Evolutionary conservation across 2,113 vertebrate genomes (phyloP), one percentile per base, ranked within the genome.

Genomic region (Heptranchias perlo): DNA sequence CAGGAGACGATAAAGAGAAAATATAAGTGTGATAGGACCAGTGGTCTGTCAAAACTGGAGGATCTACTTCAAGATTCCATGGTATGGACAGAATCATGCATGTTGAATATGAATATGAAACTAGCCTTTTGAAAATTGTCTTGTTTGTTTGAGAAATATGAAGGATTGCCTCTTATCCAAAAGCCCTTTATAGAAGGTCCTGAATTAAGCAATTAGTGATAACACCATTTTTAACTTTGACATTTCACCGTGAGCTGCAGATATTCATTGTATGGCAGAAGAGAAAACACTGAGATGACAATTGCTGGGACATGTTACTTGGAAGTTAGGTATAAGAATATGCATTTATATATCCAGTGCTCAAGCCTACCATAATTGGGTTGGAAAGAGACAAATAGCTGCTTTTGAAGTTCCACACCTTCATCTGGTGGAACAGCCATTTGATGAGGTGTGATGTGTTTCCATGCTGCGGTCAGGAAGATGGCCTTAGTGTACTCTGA

Each of bases 1-100:
- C 99, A 99, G 97, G 99, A 99, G 96, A 98, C 98, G 97, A 99
- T 99, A 97, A 99, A 98, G 96, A 98, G 99, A 96, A 99, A 99
- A 96, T 99, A 99, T 96, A 99, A 98, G 49, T 99, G 99, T 0
- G 99, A 99, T 97, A 98, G 97, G 96, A 99, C 96, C 97, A 99
- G 98, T 97, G 97, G 99, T 93, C 98, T 99, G 96, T 98, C 98
- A 28, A 98, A 98, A 96, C 98, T 99, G 96, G 99, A 99, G 96
- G 99, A 99, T 97, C 98, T 99, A 96, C 98, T 99, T 95, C 99
- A 99, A 97, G 99, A 99, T 97, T 99, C 99, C 49, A 99, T 99
- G 99, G 99, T 99, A 98, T 39, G 54, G 16, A 93, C 6, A 64
- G n/a, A 23, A 21, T 62, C 23, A 39, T 62, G 35, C 89, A n/a